Evolutionary conservation across 1,140 invertebrate genomes (phyloP), one percentile per base, ranked within the genome.

Genomic region (Orius insidiosus): DNA sequence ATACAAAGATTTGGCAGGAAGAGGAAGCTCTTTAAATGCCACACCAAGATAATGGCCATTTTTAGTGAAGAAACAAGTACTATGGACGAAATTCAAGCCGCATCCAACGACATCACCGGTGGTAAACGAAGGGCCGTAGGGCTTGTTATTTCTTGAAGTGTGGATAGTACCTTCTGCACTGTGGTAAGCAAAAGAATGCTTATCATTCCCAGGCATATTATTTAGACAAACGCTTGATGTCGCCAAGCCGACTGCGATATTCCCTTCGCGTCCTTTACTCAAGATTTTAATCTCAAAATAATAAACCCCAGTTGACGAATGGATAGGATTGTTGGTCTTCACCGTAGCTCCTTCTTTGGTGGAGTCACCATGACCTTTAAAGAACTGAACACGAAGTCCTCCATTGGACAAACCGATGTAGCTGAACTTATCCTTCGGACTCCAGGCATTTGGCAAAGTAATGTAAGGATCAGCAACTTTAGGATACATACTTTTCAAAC

Each of bases 241-340:
- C 30, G 89, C 92, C 1, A 99, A 68, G 8, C 95, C 95, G 56
- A 98, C 94, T 47, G 95, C 95, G 89, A 99, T 98, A 62, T 96
- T 98, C 4, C 94, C 93, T 66, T 98, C 90, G 53, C 92, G 74
- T 5, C 93, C 95, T 71, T 98, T 98, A 58, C 87, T 94, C 52
- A 98, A 85, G 56, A 99, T 93, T 63, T 89, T 90, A 43, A 98
- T 92, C 70, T 99, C 96, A 69, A 96, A 99, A 68, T 99, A 99
- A 64, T 97, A 99, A 2, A 98, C 72, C 31, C 94, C 93, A 68
- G 93, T 97, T n/a, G 88, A 77, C 3, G 87, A 77, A 44, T 95
- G 95, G 59, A 98, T 98, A 0, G 89, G 78, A 61, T 95, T 80
- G 5, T 85, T 89, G 47, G 95, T 90, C 58, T 94, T 76, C 42